Base-by-base conservation (phyloP, 2,113 vertebrate genomes). In the Podilymbus podiceps region DNA sequence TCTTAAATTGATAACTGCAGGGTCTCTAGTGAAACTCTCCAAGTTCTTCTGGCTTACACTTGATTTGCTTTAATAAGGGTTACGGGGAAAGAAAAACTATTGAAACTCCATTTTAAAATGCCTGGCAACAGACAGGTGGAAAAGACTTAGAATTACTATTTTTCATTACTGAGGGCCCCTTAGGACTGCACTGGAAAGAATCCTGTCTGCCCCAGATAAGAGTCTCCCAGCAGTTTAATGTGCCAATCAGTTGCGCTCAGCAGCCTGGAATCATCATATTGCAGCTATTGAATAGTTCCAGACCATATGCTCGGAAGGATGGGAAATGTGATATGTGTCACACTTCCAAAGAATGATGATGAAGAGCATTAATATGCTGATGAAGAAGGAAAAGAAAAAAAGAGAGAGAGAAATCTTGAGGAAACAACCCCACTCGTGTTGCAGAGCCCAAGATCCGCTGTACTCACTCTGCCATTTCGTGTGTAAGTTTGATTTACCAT, bases 231-330 rank as follows among this genome's bases (percentile, higher is more conserved):
- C 79, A 97, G 97, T 97, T 97, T 97, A 98, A 97, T 95, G 94
- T 96, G 91, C 94, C 97, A 98, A 91, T 98, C 96, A 97, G 96
- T 96, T 97, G 95, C 35, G 93, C 93, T 97, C 95, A 97, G 97
- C 93, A 98, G 95, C 89, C 94, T 15, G 17, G 84, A 97, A 97
- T 98, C 89, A 95, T 97, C 75, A 62, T 78, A 96, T 72, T 90
- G 92, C 92, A 96, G 84, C 92, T 92, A 93, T 94, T 98, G 95
- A 97, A 96, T 87, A 95, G 95, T 96, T 97, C 95, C 93, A 97
- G 85, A 96, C 84, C 92, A 97, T 97, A 95, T 94, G 82, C 95
- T 97, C 94, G 74, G 94, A 96, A 97, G 91, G 93, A 96, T 88
- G 90, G 89, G 93, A 71, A 93, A 85, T 94, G 77, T 90, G 90